A percentile compares a stretch with the other conserved stretches of the same genome.
Evolutionary conservation across 64 coral and sea anemone species (phyloP).

Genomic region (Montipora capricornis): DNA sequence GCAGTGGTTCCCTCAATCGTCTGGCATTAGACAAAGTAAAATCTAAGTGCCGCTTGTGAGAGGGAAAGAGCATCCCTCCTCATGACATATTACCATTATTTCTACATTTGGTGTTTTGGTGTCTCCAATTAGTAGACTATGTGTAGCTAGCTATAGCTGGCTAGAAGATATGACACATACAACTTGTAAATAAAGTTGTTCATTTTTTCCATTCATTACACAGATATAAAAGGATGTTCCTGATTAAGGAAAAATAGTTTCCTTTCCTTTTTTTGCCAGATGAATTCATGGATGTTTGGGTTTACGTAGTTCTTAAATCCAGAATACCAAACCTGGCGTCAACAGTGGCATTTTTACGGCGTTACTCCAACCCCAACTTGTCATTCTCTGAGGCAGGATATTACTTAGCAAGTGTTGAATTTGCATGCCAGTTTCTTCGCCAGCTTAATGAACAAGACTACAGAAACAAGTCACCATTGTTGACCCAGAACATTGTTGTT

Average conservation of each 20-base stretch:
- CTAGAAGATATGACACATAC: too few relatives aligned
- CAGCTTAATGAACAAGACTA: constrained; percentile 81
- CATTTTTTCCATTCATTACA: too few relatives aligned
- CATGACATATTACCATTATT: too few relatives aligned
- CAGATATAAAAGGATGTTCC: too few relatives aligned
- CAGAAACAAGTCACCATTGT: constrained; percentile 28
- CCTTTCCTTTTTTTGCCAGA: constrained; percentile 22
- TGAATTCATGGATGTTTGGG: constrained; percentile 96
- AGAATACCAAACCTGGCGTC: constrained; percentile 69
- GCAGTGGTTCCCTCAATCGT: too few relatives aligned
- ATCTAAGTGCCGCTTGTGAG: too few relatives aligned
- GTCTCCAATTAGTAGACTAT: too few relatives aligned
- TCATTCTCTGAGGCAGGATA: constrained; percentile 88
- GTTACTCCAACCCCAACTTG: constrained; percentile 84
- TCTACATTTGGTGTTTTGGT: too few relatives aligned
- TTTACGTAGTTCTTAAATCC: constrained; percentile 87
- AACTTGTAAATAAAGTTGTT: too few relatives aligned
- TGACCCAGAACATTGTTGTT: constrained; percentile 46
- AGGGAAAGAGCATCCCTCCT: too few relatives aligned
- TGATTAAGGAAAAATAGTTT: background rate
- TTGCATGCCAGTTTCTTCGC: constrained; percentile 83
- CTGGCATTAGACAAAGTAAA: too few relatives aligned
- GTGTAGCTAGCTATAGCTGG: too few relatives aligned
- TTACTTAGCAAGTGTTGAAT: constrained; percentile 86
- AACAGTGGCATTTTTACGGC: constrained; percentile 71